These are phyloP conservation scores for Silvanus unidentatus DNA, from an alignment of 2,888 invertebrate genomes.

Conservation along the genomic window DNA sequence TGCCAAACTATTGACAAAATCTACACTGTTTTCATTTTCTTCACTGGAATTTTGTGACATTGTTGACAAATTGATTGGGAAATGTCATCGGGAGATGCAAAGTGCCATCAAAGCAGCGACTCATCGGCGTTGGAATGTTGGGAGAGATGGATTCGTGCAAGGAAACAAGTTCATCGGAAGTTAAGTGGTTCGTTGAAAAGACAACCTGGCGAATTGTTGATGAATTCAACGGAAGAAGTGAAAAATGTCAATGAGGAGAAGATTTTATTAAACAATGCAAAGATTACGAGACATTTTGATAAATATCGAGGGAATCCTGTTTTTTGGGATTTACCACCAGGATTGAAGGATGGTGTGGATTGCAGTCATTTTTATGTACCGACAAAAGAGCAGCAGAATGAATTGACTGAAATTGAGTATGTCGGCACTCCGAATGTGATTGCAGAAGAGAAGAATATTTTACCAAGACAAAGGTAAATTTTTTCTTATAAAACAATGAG, in stretches of 20 bases:
- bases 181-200: slow-evolving; percentile 24
- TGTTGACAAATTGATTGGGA: not conserved
- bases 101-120: too few species aligned
- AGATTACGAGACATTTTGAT: slow-evolving; percentile 34
- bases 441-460: slow-evolving; percentile 30
- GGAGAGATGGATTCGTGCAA: slow-evolving; percentile 34
- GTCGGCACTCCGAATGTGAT: slow-evolving; percentile 31
- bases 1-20: slow-evolving; percentile 28
- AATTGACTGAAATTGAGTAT: slow-evolving; percentile 33
- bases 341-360: slow-evolving; percentile 19
- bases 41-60: not conserved
- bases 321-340: slow-evolving; percentile 35
- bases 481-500: slow-evolving; percentile 4
- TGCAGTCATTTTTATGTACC: slow-evolving; percentile 29
- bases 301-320: slow-evolving; percentile 39
- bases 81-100: too few species aligned
- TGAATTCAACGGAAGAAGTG: slow-evolving; percentile 32
- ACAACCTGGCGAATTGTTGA: slow-evolving; percentile 28
- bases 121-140: slow-evolving; percentile 18
- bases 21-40: not conserved
- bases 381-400: slow-evolving; percentile 29
- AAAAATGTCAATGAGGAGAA: slow-evolving; percentile 33
- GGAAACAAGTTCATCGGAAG: slow-evolving; percentile 28
- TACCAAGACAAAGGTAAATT: slow-evolving; percentile 28
- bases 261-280: slow-evolving; percentile 29